A percentile compares a stretch with the other conserved stretches of the same genome.
phyloP scores from a whole-genome alignment of 2,113 vertebrate species.

The Actinemys pallida region DNA sequence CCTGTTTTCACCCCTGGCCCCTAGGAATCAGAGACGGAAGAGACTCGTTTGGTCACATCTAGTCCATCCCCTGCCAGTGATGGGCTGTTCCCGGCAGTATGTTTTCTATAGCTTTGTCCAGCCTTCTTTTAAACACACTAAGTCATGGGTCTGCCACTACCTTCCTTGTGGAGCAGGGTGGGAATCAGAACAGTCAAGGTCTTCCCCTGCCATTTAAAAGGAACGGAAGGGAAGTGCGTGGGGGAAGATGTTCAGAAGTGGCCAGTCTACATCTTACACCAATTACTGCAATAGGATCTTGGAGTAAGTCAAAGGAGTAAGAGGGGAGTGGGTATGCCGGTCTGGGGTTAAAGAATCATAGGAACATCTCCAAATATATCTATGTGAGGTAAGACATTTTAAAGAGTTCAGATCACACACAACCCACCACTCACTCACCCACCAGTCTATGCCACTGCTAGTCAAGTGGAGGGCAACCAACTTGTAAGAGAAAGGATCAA shows the following conservation, averaged over 20 bases:
- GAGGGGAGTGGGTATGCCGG: not conserved
- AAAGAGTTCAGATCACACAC: not conserved
- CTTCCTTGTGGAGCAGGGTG: not conserved
- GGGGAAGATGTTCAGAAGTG: not conserved
- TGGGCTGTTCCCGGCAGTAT: rapidly evolving
- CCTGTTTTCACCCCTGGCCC: not conserved
- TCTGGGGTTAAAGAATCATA: not conserved
- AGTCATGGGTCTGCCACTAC: rapidly evolving
- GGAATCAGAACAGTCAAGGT: not conserved
- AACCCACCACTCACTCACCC: not conserved
- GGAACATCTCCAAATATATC: not conserved
- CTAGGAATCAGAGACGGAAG: not conserved
- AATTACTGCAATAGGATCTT: not conserved
- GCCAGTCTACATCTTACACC: not conserved
- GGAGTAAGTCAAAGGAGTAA: not conserved
- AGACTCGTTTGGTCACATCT: rapidly evolving
- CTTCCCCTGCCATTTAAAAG: rapidly evolving
- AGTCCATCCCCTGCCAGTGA: no score
- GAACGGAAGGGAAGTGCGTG: rapidly evolving
- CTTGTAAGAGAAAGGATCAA: not conserved
- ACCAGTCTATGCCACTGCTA: rapidly evolving
- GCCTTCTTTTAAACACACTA: rapidly evolving
- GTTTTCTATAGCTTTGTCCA: not conserved
- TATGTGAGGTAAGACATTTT: not conserved
- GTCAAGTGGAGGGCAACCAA: not conserved